Evolutionary conservation across 2,888 invertebrate species (phyloP), one percentile per base, ranked within the genome.

Genomic region (Chirona hameri): DNA sequence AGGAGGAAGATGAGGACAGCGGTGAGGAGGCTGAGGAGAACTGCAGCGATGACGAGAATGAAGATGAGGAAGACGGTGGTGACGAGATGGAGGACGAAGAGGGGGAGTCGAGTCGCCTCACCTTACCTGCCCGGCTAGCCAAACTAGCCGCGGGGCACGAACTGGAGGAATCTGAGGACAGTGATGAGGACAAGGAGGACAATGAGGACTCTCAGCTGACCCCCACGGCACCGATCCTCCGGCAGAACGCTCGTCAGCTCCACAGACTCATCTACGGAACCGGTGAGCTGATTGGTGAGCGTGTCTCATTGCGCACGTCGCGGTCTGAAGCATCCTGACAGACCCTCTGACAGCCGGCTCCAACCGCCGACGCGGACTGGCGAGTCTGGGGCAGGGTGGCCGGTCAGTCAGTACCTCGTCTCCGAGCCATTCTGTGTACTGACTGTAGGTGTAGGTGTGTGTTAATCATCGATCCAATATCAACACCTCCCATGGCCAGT

Each of bases 201-300:
- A 86, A 87, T 60, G 88, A 89, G 29, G 88, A 88, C 65, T 88
- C 88, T 81, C 87, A 88, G 18, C 88, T 88, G 85, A 89, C 89
- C n/a, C 89, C 76, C 1, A 76, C 76, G 24, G 76, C 46, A 10
- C 27, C n/a, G 14, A 18, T 14, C 3, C 29, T 29, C 12, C 55
- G 52, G n/a, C 52, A 52, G 21, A 80, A 52, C 60, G 92, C 92
- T 0, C 91, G 91, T 83, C 95, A 94, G 88, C 89, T 95, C 27
- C 95, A 94, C 93, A 94, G 93, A 87, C 87, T 95, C 46, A 95
- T 97, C 18, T 97, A 97, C 89, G 94, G 94, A 21, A 46, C 76
- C 18, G 76, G 76, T 76, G 39, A 31, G 72, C 14, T n/a, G n/a
- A 14, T 55, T 18, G 55, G 15, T 55, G 55, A 39, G 39, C 39